A percentile compares a stretch with the other conserved stretches of the same genome.
These are phyloP conservation scores for Monopis laevigella DNA, from an alignment of 2,888 invertebrate species.

Conservation along the genomic window DNA sequence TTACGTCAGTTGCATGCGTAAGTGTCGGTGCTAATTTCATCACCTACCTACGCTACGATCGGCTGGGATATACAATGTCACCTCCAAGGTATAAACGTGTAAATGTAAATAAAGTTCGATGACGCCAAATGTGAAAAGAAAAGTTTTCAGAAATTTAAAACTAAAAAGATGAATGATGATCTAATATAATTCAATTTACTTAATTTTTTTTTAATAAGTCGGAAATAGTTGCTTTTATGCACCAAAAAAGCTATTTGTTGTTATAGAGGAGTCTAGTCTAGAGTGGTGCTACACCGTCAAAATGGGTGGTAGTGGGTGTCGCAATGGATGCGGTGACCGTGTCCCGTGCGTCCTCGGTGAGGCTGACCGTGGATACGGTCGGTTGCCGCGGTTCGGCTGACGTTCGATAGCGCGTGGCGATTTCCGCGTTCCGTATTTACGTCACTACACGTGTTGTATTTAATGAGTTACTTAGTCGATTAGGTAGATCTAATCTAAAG, in stretches of 20 bases:
- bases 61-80: constrained; percentile 31
- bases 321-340: constrained; percentile 5
- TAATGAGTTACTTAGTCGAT: no score
- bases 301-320: no score
- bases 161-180: no score
- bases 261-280: no score
- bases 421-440: constrained; percentile 37
- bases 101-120: neutral
- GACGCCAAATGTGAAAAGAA: neutral
- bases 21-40: constrained; percentile 38
- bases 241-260: no score
- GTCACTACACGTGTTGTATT: neutral
- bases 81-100: constrained; percentile 29
- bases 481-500: no score
- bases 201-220: no score
- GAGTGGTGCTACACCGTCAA: no score
- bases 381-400: constrained; percentile 1
- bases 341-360: constrained; percentile 7
- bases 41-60: constrained; percentile 19
- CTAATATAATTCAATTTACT: no score
- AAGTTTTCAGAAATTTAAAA: no score
- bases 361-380: constrained; percentile 1
- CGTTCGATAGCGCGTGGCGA: constrained; percentile 40
- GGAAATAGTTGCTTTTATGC: no score
- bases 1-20: constrained; percentile 19